These are phyloP conservation scores for Drosophila lutescens DNA, from an alignment of 2,888 invertebrate species.

Conservation along the genomic window DNA sequence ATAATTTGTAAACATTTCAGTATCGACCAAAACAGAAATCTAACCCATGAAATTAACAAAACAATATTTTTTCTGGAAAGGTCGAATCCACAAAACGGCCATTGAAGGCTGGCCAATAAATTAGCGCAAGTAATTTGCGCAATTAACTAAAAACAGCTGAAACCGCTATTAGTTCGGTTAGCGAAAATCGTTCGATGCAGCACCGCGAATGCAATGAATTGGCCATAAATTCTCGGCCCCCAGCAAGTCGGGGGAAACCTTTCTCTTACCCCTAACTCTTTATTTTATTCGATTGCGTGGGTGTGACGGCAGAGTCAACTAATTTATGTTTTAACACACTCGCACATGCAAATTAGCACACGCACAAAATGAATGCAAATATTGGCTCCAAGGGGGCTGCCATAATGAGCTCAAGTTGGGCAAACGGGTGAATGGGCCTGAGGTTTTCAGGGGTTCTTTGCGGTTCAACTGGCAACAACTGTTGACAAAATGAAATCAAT, in stretches of 20 bases:
- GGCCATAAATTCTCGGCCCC: conserved; percentile 59
- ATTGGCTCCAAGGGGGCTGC: conserved; percentile 12
- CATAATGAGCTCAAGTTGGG: conserved; percentile 53
- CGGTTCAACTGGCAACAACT: conserved; percentile 63
- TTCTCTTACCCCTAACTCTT: conserved; percentile 2
- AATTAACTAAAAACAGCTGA: conserved; percentile 57
- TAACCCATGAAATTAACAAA: background rate
- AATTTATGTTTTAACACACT: conserved; percentile 69
- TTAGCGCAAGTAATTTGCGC: conserved; percentile 64
- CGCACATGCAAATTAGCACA: conserved; percentile 77
- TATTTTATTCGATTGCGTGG: conserved; percentile 7
- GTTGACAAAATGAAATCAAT: conserved; percentile 80
- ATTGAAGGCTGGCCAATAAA: conserved; percentile 54
- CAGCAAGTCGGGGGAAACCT: conserved; percentile 10
- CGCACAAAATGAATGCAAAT: conserved; percentile 48
- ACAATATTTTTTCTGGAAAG: background rate
- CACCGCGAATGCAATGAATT: conserved; percentile 52
- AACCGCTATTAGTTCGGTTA: conserved; percentile 51
- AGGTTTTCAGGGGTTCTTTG: conserved; percentile 40
- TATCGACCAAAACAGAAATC: background rate
- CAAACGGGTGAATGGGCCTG: conserved; percentile 9
- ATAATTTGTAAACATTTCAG: too few relatives aligned
- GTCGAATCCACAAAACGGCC: conserved; percentile 39
- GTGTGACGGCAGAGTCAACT: conserved; percentile 32
- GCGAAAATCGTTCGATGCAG: conserved; percentile 20